These are phyloP conservation scores for Stictocephala bisonia DNA, from an alignment of 2,888 invertebrate species.

Conservation along the genomic window DNA sequence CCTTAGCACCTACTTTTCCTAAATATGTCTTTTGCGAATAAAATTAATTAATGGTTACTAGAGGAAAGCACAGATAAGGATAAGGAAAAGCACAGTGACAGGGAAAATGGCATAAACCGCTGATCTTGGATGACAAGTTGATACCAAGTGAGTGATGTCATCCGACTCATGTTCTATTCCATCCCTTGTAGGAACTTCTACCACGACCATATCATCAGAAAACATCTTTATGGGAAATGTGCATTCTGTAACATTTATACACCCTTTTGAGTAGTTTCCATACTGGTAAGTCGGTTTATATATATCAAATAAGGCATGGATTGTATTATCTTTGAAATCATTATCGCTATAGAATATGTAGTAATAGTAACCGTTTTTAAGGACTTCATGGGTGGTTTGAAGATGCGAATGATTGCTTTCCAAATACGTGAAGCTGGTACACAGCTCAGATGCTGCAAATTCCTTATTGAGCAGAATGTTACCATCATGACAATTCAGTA, in stretches of 20 bases:
- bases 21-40: no score
- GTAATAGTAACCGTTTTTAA: conserved; percentile 85
- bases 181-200: conserved; percentile 85
- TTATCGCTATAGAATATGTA: conserved; percentile 92
- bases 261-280: conserved; percentile 75
- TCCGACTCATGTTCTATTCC: conserved; percentile 82
- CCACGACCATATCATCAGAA: conserved; percentile 83
- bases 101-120: conserved; percentile 85
- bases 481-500: conserved; percentile 81
- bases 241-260: conserved; percentile 82
- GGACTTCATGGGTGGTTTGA: conserved; percentile 76
- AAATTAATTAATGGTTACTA: no score
- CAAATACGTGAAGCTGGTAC: conserved; percentile 76
- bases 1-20: no score
- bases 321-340: conserved; percentile 81
- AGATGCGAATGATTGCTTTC: conserved; percentile 71
- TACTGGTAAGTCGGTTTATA: conserved; percentile 86
- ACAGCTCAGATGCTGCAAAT: conserved; percentile 76
- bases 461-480: conserved; percentile 78
- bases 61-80: conserved; percentile 85
- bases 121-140: conserved; percentile 83
- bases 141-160: conserved; percentile 77
- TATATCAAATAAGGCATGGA: conserved; percentile 86
- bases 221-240: conserved; percentile 77
- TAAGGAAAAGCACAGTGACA: conserved; percentile 77